Evolutionary conservation across 1,140 invertebrate species (phyloP).

Genomic region (Aphaenogaster ashmeadi): DNA sequence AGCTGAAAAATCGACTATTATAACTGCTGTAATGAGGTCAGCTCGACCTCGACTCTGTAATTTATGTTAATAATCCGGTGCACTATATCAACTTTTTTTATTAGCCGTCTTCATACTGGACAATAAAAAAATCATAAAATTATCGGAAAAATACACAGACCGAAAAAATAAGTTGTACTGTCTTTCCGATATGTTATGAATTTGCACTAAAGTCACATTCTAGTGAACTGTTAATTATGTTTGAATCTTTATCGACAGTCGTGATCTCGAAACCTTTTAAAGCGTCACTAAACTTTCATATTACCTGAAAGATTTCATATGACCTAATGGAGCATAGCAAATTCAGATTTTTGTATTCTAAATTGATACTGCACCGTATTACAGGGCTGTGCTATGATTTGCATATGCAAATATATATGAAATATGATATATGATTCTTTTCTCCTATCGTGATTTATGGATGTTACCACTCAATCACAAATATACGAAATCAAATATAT

Average conservation of each 20-base stretch:
- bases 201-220: not conserved
- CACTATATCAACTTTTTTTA: not conserved
- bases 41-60: not conserved
- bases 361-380: not conserved
- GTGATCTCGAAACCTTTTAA: not conserved
- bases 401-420: no score
- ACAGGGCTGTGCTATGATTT: not conserved
- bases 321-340: not conserved
- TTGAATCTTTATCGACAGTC: not conserved
- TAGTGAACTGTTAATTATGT: not conserved
- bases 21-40: constrained; percentile 22
- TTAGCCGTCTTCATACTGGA: not conserved
- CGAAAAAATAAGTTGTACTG: not conserved
- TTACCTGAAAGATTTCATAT: not conserved
- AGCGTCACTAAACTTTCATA: not conserved
- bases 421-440: not conserved
- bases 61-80: not conserved
- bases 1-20: constrained; percentile 11
- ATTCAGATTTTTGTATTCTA: not conserved
- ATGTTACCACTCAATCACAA: not conserved
- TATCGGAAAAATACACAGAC: not conserved
- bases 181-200: not conserved
- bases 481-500: not conserved
- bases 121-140: not conserved
- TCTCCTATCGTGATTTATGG: not conserved